Evolutionary conservation across 2,113 vertebrate genomes (phyloP), one percentile per base, ranked within the genome.

Genomic region (Oreochromis niloticus): DNA sequence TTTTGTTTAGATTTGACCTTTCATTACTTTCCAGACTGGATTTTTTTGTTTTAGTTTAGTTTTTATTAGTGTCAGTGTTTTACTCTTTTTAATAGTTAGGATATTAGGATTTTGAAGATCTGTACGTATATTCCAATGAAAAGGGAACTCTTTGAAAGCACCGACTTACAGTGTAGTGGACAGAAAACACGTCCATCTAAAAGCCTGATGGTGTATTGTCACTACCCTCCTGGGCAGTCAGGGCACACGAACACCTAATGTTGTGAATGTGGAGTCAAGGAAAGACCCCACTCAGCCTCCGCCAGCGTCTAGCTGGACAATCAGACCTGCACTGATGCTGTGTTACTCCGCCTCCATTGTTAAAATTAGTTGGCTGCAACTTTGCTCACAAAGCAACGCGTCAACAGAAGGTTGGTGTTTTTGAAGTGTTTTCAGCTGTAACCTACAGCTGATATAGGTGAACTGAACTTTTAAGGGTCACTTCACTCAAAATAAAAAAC

Each of bases 141-240:
- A n/a, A 10, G 9, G 52, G 19, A 54, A 54, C 19, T 54, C 0
- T 0, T 54, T 54, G 52, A 6, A 54, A 54, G 19, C 9, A 54
- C 52, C 3, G 52, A 54, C 19, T n/a, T 54, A 22, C 19, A 54
- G 52, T 3, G 52, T 1, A 54, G 0, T 2, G 52, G 19, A 0
- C 5, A 54, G 52, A 54, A 54, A 54, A 54, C 52, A 54, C 19
- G 1, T 54, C 52, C 52, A 54, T 54, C 19, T 54, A 54, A 54
- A 54, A 54, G 52, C 3, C 1, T 54, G 52, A 54, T 54, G 5
- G 52, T 54, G 52, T 54, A 54, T 54, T 54, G 52, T 54, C 52
- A 54, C 52, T 54, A 22, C 52, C 19, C 52, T 54, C 52, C 52
- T 54, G 52, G 52, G 52, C 3, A 0, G 52, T 54, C 3, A 54